Conservation (phyloP, 1,140 invertebrate species). For the Euwallacea similis region DNA sequence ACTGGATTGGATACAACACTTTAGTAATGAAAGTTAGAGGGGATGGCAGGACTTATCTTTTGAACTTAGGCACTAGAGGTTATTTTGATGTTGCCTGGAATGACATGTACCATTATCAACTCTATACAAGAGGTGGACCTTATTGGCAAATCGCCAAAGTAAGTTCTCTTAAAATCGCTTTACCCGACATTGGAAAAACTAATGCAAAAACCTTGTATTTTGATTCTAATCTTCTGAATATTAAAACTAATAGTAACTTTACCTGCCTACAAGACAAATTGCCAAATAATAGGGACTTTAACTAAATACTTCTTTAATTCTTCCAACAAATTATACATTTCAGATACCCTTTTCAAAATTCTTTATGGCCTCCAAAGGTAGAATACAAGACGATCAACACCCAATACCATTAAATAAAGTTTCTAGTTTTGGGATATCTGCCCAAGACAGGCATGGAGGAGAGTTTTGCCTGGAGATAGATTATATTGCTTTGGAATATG, state of each 20-base stretch:
- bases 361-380: constrained; percentile 77
- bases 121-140: constrained; percentile 92
- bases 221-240: too few species aligned
- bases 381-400: constrained; percentile 81
- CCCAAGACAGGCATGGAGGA: constrained; percentile 76
- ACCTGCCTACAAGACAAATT: neutral
- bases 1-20: constrained; percentile 82
- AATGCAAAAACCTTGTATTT: too few species aligned
- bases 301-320: too few species aligned
- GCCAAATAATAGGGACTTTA: neutral
- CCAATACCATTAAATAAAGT: constrained; percentile 63
- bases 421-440: constrained; percentile 77
- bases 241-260: neutral
- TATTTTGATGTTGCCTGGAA: constrained; percentile 81
- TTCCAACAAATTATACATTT: constrained; percentile 45
- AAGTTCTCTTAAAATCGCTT: too few species aligned
- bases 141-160: constrained; percentile 93
- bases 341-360: constrained; percentile 97
- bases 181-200: too few species aligned
- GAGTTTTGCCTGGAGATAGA: constrained; percentile 92
- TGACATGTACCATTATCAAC: constrained; percentile 78
- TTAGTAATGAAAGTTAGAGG: constrained; percentile 83
- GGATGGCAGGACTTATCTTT: constrained; percentile 84
- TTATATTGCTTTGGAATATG: constrained; percentile 82
- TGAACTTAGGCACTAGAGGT: constrained; percentile 73